Base-by-base conservation (phyloP, 2,888 invertebrate genomes). In the Macroteleia sp. region DNA sequence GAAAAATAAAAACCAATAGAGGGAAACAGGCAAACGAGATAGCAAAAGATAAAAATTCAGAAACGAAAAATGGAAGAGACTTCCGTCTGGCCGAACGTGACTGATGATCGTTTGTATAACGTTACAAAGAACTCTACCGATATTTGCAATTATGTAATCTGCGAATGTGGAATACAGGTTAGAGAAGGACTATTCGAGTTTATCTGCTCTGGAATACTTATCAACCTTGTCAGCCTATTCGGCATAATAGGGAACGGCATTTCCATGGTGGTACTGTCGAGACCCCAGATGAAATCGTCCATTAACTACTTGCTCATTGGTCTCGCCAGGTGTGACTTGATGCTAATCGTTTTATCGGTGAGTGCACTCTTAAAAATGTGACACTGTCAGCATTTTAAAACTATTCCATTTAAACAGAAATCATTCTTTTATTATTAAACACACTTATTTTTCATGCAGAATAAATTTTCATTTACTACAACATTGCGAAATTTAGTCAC, bases 211-310 rank as follows among this genome's bases (percentile, higher is more conserved):
- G 97, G 97, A 73, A 93, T 97, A 81, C 92, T 97, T 82, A 93
- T 97, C 67, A 97, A 97, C 91, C 91, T 94, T 48, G 94, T 98
- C 85, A 96, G 96, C 70, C 91, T 96, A 20, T 95, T 96, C 86
- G 98, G 98, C 4, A 94, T 98, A 77, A 93, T 97, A 42, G 98
- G 98, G 80, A 98, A 98, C 92, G 94, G 96, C 69, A 95, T 98
- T 66, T 95, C 98, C 36, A 96, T 97, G 93, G 95, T 98, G 76
- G 97, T 98, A 84, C 93, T 98, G 56, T 96, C 97, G 70, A 94
- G 97, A 62, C 97, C 98, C 19, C 96, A 98, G 92, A 98, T 99
- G 98, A 95, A 97, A 86, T 97, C 97, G 71, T 98, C 98, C 88
- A 97, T 98, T 89, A 98, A 98, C 92, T 97, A 97, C 91, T 94